A percentile compares a stretch with the other conserved stretches of the same genome.
These are phyloP conservation scores for Diabrotica balteata DNA, from an alignment of 2,888 invertebrate species.

Conservation along the genomic window DNA sequence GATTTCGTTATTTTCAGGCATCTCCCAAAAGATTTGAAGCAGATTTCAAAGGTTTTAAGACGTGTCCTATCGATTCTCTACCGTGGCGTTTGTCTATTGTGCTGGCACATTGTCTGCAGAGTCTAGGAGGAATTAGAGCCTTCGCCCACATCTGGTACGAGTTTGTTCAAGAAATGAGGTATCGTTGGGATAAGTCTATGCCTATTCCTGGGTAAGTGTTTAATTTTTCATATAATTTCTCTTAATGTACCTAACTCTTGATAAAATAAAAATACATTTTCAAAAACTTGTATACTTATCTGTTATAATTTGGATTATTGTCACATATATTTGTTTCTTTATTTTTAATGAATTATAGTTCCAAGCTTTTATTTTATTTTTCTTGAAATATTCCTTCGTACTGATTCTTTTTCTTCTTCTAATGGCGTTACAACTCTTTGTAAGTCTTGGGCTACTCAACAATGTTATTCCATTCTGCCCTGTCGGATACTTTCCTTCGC, in stretches of 20 bases:
- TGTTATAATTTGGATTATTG: too few relatives aligned
- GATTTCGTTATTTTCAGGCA: conserved; percentile 23
- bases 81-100: conserved; percentile 82
- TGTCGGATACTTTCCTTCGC: too few relatives aligned
- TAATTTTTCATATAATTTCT: neutral
- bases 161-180: conserved; percentile 87
- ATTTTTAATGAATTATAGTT: neutral
- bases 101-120: conserved; percentile 75
- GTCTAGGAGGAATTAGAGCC: conserved; percentile 76
- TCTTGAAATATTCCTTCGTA: too few relatives aligned
- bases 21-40: conserved; percentile 42
- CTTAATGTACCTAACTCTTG: neutral
- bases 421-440: too few relatives aligned
- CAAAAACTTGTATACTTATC: too few relatives aligned
- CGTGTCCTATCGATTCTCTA: conserved; percentile 79
- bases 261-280: too few relatives aligned
- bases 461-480: too few relatives aligned
- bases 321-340: conserved; percentile 1
- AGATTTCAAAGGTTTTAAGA: conserved; percentile 64
- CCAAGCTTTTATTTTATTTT: too few relatives aligned
- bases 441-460: too few relatives aligned
- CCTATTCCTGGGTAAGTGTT: conserved; percentile 82
- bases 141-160: conserved; percentile 94
- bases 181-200: conserved; percentile 84
- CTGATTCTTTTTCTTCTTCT: too few relatives aligned